Conservation (phyloP, 2,113 vertebrate genomes). For the Baryphthengus martii region DNA sequence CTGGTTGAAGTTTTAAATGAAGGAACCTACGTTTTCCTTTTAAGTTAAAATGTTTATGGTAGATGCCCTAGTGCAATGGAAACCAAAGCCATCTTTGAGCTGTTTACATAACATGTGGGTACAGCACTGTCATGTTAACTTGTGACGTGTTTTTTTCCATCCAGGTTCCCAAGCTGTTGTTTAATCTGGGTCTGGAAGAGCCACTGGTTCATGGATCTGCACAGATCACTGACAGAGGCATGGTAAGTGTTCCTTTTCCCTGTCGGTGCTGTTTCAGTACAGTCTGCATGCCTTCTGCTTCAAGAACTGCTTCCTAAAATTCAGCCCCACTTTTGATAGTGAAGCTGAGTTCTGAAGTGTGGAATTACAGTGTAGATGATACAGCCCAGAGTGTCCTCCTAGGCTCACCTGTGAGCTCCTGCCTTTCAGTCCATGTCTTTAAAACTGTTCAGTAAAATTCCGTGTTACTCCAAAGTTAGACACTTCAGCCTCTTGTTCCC, state of each 20-base stretch:
- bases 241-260: conserved; percentile 75
- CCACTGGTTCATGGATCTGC: conserved; percentile 84
- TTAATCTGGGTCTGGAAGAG: conserved; percentile 82
- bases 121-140: background rate
- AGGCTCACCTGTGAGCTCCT: background rate
- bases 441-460: background rate
- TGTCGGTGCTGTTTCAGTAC: background rate
- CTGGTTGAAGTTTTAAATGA: background rate
- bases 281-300: background rate
- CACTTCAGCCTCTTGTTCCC: background rate
- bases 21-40: background rate
- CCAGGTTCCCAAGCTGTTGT: conserved; percentile 86
- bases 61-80: background rate
- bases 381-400: background rate
- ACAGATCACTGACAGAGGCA: conserved; percentile 82
- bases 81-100: background rate
- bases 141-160: conserved; percentile 3
- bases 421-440: background rate
- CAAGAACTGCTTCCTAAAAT: background rate
- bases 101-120: background rate
- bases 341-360: background rate
- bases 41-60: background rate
- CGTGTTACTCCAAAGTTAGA: background rate
- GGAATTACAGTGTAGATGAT: background rate
- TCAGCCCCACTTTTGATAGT: background rate